These are phyloP conservation scores for Misgurnus mizolepis DNA, from an alignment of 2,113 vertebrate species.

Conservation along the genomic window DNA sequence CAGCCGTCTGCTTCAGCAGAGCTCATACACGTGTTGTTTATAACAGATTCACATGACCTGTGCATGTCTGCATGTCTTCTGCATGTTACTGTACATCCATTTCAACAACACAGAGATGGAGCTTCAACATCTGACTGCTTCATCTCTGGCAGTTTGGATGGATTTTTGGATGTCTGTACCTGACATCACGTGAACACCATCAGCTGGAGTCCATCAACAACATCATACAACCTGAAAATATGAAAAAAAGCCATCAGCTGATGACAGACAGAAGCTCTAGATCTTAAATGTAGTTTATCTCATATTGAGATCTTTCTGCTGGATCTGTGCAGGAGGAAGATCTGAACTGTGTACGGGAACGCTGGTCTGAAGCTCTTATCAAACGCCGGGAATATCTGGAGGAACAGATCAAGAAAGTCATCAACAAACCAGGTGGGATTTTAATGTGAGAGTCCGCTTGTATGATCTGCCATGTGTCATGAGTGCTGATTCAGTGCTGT, in stretches of 20 bases:
- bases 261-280: too few relatives aligned
- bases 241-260: too few relatives aligned
- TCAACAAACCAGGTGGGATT: slow-evolving; percentile 87
- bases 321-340: slow-evolving; percentile 87
- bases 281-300: too few relatives aligned
- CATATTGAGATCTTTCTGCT: slow-evolving; percentile 43
- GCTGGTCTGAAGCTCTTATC: slow-evolving; percentile 94
- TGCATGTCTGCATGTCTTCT: slow-evolving; percentile 88
- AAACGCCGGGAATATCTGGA: slow-evolving; percentile 95
- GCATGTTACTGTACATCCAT: slow-evolving; percentile 71
- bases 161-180: background rate
- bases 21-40: slow-evolving; percentile 54
- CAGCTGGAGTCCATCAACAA: too few relatives aligned
- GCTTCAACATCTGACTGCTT: background rate
- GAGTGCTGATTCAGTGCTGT: background rate
- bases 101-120: slow-evolving; percentile 15
- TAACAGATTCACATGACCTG: slow-evolving; percentile 58
- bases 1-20: slow-evolving; percentile 58
- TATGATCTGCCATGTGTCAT: too few relatives aligned
- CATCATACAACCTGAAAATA: too few relatives aligned
- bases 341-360: slow-evolving; percentile 90
- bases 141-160: background rate
- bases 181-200: too few relatives aligned
- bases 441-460: background rate
- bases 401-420: slow-evolving; percentile 97